phyloP scores from a whole-genome alignment of 2,888 invertebrate genomes.

The Glomeris marginata region DNA sequence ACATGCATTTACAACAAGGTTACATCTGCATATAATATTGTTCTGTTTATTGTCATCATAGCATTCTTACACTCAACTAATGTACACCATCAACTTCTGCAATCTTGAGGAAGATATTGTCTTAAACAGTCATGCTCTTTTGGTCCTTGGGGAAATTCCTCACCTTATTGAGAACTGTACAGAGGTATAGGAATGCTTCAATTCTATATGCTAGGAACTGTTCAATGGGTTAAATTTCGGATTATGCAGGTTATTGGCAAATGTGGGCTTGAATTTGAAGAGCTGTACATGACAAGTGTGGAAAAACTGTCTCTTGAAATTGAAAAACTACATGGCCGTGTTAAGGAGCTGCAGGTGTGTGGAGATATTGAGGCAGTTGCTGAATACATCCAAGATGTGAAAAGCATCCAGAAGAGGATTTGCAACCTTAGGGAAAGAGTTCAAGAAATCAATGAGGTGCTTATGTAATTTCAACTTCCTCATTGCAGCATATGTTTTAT shows the following conservation, averaged over 20 bases:
- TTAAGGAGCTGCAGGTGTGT: conserved; percentile 64
- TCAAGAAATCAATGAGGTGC: conserved; percentile 63
- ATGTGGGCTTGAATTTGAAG: conserved; percentile 71
- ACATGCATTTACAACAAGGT: no score
- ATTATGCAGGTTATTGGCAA: conserved; percentile 50
- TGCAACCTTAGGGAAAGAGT: conserved; percentile 59
- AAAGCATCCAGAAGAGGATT: conserved; percentile 57
- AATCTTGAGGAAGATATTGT: conserved; percentile 56
- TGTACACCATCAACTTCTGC: conserved; percentile 53
- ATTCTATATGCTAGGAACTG: neutral
- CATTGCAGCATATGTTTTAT: no score
- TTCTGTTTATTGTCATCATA: neutral
- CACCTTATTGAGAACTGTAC: conserved; percentile 68
- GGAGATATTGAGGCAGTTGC: conserved; percentile 60
- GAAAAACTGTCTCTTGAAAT: conserved; percentile 54
- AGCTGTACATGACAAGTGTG: conserved; percentile 51
- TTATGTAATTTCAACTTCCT: neutral
- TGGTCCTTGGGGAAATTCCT: conserved; percentile 66
- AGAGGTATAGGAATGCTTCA: conserved; percentile 21
- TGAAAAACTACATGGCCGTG: conserved; percentile 52
- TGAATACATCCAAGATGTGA: conserved; percentile 57
- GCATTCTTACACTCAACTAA: conserved; percentile 7
- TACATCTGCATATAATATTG: no score
- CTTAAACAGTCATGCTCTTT: conserved; percentile 63
- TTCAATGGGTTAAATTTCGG: neutral